A percentile compares a stretch with the other conserved stretches of the same genome.
phyloP scores from a whole-genome alignment of 2,888 invertebrate genomes.

The Clepsis dumicolana region DNA sequence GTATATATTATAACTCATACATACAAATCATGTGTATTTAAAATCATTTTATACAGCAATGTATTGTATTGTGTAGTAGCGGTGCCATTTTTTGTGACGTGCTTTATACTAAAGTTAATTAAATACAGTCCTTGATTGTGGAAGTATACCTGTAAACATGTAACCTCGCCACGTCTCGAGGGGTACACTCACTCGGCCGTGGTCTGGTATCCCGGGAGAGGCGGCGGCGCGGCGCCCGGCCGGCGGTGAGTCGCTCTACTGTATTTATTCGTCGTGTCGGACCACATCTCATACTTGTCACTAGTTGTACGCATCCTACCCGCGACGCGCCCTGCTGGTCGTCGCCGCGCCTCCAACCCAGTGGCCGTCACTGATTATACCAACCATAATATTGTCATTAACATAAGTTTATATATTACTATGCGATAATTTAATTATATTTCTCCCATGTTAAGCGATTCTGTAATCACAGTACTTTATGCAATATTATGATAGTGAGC shows the following conservation, averaged over 20 bases:
- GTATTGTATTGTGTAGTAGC: constrained; percentile 46
- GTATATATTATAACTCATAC: constrained; percentile 42
- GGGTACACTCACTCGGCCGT: background rate
- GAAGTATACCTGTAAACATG: background rate
- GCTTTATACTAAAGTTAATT: constrained; percentile 49
- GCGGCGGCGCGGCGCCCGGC: background rate
- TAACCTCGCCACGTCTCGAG: background rate
- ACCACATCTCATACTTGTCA: background rate
- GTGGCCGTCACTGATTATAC: constrained; percentile 15
- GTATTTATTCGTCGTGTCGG: background rate
- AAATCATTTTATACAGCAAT: constrained; percentile 46
- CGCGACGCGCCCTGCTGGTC: background rate
- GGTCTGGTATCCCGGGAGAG: background rate
- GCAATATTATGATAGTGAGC: constrained; percentile 60
- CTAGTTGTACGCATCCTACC: background rate
- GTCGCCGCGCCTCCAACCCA: background rate
- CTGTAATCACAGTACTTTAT: constrained; percentile 59
- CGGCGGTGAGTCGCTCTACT: background rate
- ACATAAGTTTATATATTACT: constrained; percentile 53
- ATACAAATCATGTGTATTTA: constrained; percentile 43
- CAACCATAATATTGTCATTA: constrained; percentile 44
- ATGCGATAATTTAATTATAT: constrained; percentile 34
- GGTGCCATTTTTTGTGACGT: constrained; percentile 77
- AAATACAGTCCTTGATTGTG: constrained; percentile 18
- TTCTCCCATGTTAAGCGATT: constrained; percentile 49